phyloP scores from a whole-genome alignment of 2,113 vertebrate species.

The Protobothrops flavoviridis region DNA sequence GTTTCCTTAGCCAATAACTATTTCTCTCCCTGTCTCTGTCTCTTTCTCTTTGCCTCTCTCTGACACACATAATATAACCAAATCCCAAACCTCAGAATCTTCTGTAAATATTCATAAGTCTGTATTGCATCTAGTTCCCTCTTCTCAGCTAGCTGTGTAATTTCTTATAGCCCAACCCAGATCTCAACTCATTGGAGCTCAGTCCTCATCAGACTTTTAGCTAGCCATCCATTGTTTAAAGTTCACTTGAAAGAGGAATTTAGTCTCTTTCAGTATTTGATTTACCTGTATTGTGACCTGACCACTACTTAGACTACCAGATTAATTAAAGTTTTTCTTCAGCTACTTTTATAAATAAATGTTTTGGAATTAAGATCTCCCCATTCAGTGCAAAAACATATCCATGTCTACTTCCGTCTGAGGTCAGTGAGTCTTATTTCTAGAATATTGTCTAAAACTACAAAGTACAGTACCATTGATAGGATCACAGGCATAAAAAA shows the following conservation, averaged over 20 bases:
- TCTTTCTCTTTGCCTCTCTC: neutral
- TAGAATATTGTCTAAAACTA: neutral
- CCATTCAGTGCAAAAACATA: neutral
- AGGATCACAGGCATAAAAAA: neutral
- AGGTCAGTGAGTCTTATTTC: neutral
- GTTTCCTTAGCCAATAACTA: neutral
- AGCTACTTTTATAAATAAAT: neutral
- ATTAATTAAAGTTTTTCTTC: neutral
- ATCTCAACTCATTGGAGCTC: neutral
- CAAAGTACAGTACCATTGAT: neutral
- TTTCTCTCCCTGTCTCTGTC: neutral
- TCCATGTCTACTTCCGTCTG: neutral
- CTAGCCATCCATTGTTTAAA: neutral
- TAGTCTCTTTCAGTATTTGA: neutral
- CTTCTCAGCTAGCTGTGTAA: neutral
- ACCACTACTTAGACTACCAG: neutral
- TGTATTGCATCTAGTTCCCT: neutral
- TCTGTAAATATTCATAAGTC: neutral
- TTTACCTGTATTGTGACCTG: neutral
- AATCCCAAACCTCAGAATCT: neutral
- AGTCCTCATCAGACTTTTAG: neutral
- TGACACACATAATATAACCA: too few relatives aligned
- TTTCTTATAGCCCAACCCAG: neutral
- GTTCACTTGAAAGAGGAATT: neutral
- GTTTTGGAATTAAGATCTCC: neutral